Evolutionary conservation across 23 tunicate genomes (phyloP).

Genomic region (Ciona savignyi): DNA sequence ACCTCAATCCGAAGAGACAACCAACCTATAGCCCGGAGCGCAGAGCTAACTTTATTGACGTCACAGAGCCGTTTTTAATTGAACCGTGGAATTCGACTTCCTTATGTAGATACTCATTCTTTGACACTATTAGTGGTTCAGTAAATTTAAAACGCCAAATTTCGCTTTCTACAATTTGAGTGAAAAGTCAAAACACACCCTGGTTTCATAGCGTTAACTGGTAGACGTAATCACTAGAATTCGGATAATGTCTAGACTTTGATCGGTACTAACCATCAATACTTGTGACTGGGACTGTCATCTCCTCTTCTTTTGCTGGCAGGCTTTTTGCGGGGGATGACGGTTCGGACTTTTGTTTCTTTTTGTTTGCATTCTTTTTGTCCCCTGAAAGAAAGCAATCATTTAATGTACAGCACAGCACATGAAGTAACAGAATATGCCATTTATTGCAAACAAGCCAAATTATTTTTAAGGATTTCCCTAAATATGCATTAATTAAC

Average conservation of each 20-base stretch:
- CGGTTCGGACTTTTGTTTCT: constrained; percentile 1
- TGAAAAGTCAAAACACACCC: not conserved
- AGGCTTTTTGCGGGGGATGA: not conserved
- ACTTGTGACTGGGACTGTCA: not conserved
- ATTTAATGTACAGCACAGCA: too few relatives aligned
- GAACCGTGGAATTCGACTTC: too few relatives aligned
- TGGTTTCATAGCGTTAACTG: not conserved
- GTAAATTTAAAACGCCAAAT: not conserved
- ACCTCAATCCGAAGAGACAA: too few relatives aligned
- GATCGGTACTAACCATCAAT: constrained; percentile 9
- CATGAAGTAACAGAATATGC: too few relatives aligned
- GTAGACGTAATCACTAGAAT: not conserved
- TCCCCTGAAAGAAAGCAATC: constrained; percentile 3
- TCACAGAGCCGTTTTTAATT: too few relatives aligned
- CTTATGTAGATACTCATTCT: too few relatives aligned
- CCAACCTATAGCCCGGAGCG: too few relatives aligned
- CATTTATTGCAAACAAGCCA: too few relatives aligned
- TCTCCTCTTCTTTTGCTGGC: not conserved
- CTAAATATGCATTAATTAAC: too few relatives aligned
- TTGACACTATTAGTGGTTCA: not conserved
- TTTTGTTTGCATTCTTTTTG: constrained; percentile 3
- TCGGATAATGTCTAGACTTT: not conserved
- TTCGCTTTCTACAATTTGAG: too few relatives aligned
- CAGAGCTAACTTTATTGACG: too few relatives aligned
- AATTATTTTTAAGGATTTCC: too few relatives aligned